Evolutionary conservation across 2,888 invertebrate species (phyloP).

Genomic region (Cosmopolites sordidus): DNA sequence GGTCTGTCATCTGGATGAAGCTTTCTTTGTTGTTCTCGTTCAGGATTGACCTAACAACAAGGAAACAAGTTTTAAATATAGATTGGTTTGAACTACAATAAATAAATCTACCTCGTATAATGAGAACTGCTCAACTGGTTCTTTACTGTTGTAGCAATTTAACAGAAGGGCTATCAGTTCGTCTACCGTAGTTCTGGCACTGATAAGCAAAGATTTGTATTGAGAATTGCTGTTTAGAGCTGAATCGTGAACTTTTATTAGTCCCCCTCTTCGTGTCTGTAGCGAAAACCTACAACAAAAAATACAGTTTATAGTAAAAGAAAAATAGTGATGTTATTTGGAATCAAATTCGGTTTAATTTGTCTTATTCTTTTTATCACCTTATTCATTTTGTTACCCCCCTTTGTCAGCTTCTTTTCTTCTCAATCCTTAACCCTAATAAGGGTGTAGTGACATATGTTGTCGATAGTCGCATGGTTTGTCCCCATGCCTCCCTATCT

Average conservation of each 20-base stretch:
- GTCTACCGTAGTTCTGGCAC: conserved; percentile 83
- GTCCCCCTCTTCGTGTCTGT: conserved; percentile 82
- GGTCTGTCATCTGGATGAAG: conserved; percentile 84
- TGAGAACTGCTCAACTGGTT: conserved; percentile 81
- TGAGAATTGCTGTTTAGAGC: conserved; percentile 87
- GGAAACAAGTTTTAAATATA: no score
- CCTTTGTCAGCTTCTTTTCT: no score
- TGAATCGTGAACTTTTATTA: conserved; percentile 89
- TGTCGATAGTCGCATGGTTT: no score
- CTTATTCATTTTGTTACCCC: no score
- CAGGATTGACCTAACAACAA: conserved; percentile 49
- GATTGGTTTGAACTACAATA: neutral
- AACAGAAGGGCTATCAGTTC: conserved; percentile 80
- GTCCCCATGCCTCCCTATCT: no score
- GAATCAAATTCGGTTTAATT: no score
- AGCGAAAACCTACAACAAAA: conserved; percentile 69
- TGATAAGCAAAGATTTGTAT: conserved; percentile 87
- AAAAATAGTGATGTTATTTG: no score
- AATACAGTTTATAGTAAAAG: no score
- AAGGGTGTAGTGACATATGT: no score
- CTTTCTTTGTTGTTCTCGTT: conserved; percentile 83
- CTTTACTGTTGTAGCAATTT: conserved; percentile 78
- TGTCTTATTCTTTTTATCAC: no score
- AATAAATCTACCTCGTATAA: conserved; percentile 64
- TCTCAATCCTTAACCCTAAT: no score